Conservation (phyloP, 2,113 vertebrate genomes). For the Cepphus grylle region DNA sequence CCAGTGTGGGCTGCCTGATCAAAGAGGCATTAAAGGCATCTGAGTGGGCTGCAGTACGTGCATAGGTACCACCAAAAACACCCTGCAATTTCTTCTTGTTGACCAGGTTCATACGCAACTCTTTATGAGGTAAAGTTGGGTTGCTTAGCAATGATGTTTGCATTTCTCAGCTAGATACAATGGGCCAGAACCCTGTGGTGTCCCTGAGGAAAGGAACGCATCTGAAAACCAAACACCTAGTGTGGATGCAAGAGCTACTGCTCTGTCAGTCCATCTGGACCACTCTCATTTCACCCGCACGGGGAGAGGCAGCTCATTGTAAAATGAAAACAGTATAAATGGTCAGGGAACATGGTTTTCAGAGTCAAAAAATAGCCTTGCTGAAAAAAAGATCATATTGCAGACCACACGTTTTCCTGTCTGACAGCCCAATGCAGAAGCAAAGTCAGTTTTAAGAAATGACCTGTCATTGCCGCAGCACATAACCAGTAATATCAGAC, state of each 20-base stretch:
- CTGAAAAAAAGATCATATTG: background rate
- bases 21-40: background rate
- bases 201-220: background rate
- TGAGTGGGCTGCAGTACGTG: background rate
- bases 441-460: background rate
- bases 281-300: background rate
- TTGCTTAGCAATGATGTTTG: slow-evolving; percentile 1
- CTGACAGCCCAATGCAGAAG: background rate
- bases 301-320: background rate
- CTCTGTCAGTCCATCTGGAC: background rate
- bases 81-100: background rate
- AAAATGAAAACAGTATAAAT: background rate
- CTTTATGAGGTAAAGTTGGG: background rate
- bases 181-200: background rate
- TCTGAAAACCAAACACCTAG: background rate
- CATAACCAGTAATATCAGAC: background rate
- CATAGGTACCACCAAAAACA: background rate
- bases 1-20: background rate
- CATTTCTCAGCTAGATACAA: background rate
- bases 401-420: background rate
- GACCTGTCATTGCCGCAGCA: background rate
- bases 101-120: background rate
- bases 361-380: background rate
- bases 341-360: background rate
- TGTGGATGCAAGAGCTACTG: background rate